These are phyloP conservation scores for Hystrix cristata DNA, from an alignment of 2,113 vertebrate species.

Conservation along the genomic window DNA sequence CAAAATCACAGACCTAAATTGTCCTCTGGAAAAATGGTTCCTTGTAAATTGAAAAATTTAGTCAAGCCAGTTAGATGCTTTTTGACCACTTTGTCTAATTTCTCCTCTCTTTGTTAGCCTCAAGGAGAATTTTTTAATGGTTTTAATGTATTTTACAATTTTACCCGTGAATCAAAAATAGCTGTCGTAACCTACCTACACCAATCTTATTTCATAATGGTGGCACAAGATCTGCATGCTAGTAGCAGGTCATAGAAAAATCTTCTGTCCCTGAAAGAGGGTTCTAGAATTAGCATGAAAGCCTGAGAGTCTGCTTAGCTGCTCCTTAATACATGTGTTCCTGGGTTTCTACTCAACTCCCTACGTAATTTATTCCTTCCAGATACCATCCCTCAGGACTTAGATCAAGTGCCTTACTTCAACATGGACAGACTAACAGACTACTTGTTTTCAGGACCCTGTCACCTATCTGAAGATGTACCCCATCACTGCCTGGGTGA, in stretches of 20 bases:
- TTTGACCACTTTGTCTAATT: constrained; percentile 29
- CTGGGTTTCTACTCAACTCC: not conserved
- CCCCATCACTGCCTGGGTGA: not conserved
- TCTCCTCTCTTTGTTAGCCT: not conserved
- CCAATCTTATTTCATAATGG: not conserved
- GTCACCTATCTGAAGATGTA: not conserved
- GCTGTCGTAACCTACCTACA: not conserved
- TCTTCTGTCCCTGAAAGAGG: not conserved
- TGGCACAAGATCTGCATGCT: not conserved
- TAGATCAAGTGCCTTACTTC: not conserved
- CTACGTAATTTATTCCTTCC: not conserved
- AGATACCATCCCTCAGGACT: not conserved
- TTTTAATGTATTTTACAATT: constrained; percentile 19
- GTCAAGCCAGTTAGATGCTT: constrained; percentile 33
- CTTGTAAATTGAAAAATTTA: constrained; percentile 31
- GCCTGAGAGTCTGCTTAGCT: not conserved
- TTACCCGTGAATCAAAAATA: constrained; percentile 3
- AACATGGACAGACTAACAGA: not conserved
- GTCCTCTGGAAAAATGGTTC: constrained; percentile 52
- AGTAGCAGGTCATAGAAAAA: not conserved
- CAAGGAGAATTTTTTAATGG: not conserved
- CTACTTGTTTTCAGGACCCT: not conserved
- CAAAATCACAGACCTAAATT: constrained; percentile 48
- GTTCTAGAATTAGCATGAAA: not conserved
- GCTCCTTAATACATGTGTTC: rapidly evolving